Conservation (phyloP, 2,888 invertebrate genomes). For the Sinohyriopsis cumingii region DNA sequence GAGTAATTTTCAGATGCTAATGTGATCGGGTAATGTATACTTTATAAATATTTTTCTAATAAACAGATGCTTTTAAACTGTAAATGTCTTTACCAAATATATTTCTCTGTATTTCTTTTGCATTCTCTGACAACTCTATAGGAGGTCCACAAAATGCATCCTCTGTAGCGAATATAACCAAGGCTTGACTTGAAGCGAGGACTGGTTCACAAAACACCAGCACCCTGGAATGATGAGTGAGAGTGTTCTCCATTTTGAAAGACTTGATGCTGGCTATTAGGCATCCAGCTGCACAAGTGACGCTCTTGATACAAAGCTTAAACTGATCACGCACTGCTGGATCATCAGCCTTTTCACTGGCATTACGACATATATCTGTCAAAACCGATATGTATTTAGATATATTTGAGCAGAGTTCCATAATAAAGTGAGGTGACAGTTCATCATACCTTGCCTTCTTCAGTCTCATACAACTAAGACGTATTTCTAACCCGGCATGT, state of each 20-base stretch:
- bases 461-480: constrained; percentile 59
- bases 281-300: constrained; percentile 65
- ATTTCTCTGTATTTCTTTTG: constrained; percentile 59
- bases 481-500: constrained; percentile 65
- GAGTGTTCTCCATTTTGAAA: constrained; percentile 57
- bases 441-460: constrained; percentile 58
- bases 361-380: constrained; percentile 62
- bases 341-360: constrained; percentile 54
- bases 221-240: constrained; percentile 54
- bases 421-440: constrained; percentile 59
- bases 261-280: constrained; percentile 64
- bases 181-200: constrained; percentile 61
- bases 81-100: constrained; percentile 55
- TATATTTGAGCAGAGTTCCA: constrained; percentile 62
- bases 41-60: no score
- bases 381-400: constrained; percentile 61
- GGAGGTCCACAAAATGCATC: constrained; percentile 65
- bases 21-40: no score
- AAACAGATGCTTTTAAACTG: no score
- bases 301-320: constrained; percentile 65
- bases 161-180: constrained; percentile 67
- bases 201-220: constrained; percentile 68
- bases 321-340: constrained; percentile 61
- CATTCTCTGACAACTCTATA: constrained; percentile 56
- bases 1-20: no score